Conservation (phyloP, 1,140 invertebrate species). For the Papilio xuthus region DNA sequence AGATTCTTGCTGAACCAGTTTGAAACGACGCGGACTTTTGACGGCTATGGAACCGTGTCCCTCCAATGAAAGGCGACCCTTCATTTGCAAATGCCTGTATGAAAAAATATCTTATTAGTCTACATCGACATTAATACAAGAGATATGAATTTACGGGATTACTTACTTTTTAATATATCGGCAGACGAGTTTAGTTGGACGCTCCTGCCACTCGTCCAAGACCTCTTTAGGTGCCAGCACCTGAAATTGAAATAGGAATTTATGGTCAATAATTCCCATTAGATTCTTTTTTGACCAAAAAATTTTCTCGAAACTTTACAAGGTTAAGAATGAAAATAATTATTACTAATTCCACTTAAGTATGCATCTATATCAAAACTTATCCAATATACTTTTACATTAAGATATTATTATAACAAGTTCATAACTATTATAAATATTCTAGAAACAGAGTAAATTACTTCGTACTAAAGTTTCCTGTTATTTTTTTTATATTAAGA, state of each 20-base stretch:
- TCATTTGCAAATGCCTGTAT: constrained; percentile 86
- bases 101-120: constrained; percentile 23
- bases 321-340: no score
- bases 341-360: background rate
- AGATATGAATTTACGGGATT: background rate
- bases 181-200: constrained; percentile 94
- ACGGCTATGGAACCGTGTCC: constrained; percentile 89
- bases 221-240: constrained; percentile 94
- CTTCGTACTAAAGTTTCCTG: no score
- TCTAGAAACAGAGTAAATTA: no score
- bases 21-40: constrained; percentile 92
- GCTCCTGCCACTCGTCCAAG: constrained; percentile 95
- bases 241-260: constrained; percentile 69
- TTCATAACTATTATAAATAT: no score
- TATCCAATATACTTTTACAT: no score
- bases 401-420: no score
- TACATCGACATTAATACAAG: no score
- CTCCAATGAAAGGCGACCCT: constrained; percentile 85
- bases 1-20: constrained; percentile 94
- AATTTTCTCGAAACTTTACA: no score
- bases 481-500: no score
- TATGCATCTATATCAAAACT: no score
- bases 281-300: no score
- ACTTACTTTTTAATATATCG: constrained; percentile 91
- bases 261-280: background rate